Evolutionary conservation across 2,797 vertebrate genomes (phyloP), one percentile per base, ranked within the genome.

Genomic region (Gymnothorax javanicus): DNA sequence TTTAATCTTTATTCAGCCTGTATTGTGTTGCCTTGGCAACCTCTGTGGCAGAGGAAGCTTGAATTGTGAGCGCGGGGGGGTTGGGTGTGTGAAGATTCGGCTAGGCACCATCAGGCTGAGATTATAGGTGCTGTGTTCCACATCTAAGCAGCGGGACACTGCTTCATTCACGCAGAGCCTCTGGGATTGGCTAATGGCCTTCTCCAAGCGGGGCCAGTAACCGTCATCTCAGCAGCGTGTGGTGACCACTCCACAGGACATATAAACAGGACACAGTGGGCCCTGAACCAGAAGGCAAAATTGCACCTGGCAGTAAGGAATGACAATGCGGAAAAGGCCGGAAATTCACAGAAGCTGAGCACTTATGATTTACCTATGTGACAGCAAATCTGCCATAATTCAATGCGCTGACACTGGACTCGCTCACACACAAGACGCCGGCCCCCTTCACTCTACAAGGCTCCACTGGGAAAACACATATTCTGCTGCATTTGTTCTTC

Each of bases 1-100:
- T 86, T 82, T 23, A 82, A 85, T 86, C 88, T 87, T 88, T 86
- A 87, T 62, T 89, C 89, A 88, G 86, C 92, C 91, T 90, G 85
- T 86, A 86, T 7, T 25, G 86, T 85, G 93, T 94, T 92, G 89
- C 93, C 93, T 86, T 90, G 92, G 91, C 87, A 93, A 93, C 93
- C 91, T 91, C 90, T 89, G 88, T 88, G 82, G 87, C 81, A 25
- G 50, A 59, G 79, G 64, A 87, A 88, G 85, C 86, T 89, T 62
- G 43, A 43, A 85, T 75, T 27, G 87, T 85, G 73, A 8, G 58
- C 84, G 75, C 54, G 87, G 86, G 82, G 79, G 17, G 20, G 69
- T 84, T 73, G 84, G 64, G 86, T 13, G 69, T 88, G 90, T 90
- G 13, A 86, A 83, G 87, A 77, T 88, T 88, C 91, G 54, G 71